Evolutionary conservation across 92 coral and sea anemone genomes (phyloP).

Genomic region (Micromussa lordhowensis): DNA sequence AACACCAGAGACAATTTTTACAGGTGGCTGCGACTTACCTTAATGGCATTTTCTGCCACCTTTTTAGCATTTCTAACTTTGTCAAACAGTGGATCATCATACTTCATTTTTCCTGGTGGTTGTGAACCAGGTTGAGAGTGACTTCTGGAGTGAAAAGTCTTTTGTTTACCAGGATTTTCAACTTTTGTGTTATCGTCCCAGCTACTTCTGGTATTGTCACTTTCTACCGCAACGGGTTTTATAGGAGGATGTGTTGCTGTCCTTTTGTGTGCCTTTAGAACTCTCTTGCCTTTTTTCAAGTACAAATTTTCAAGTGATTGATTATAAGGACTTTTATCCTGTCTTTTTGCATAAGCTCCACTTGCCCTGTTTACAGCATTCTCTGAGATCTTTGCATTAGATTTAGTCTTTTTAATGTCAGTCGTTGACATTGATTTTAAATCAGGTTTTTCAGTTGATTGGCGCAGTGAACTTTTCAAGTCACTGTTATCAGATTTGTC

Average conservation of each 20-base stretch:
- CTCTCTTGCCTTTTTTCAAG: slow-evolving; percentile 37
- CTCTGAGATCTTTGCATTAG: slow-evolving; percentile 27
- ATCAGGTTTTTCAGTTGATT: slow-evolving; percentile 2
- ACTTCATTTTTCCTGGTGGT: slow-evolving; percentile 66
- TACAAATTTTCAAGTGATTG: slow-evolving; percentile 77
- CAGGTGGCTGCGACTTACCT: slow-evolving; percentile 54
- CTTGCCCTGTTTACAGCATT: slow-evolving; percentile 47
- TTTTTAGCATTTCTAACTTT: slow-evolving; percentile 88
- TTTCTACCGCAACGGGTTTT: slow-evolving; percentile 38
- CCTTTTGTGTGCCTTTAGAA: slow-evolving; percentile 67
- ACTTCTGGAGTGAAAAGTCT: slow-evolving; percentile 55
- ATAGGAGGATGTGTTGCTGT: slow-evolving; percentile 61
- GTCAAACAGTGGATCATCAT: slow-evolving; percentile 86
- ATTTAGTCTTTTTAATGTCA: slow-evolving; percentile 20
- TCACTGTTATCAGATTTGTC: not conserved
- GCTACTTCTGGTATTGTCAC: slow-evolving; percentile 40
- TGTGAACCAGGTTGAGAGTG: slow-evolving; percentile 70
- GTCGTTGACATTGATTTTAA: slow-evolving; percentile 29
- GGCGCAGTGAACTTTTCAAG: not conserved
- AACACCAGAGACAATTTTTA: not conserved
- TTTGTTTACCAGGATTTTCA: slow-evolving; percentile 49
- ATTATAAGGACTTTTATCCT: slow-evolving; percentile 70
- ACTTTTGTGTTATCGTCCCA: slow-evolving; percentile 72
- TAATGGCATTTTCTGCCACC: slow-evolving; percentile 87
- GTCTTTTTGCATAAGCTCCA: slow-evolving; percentile 28